Evolutionary conservation across 2,888 invertebrate species (phyloP).

Genomic region (Polyommatus iphigenia): DNA sequence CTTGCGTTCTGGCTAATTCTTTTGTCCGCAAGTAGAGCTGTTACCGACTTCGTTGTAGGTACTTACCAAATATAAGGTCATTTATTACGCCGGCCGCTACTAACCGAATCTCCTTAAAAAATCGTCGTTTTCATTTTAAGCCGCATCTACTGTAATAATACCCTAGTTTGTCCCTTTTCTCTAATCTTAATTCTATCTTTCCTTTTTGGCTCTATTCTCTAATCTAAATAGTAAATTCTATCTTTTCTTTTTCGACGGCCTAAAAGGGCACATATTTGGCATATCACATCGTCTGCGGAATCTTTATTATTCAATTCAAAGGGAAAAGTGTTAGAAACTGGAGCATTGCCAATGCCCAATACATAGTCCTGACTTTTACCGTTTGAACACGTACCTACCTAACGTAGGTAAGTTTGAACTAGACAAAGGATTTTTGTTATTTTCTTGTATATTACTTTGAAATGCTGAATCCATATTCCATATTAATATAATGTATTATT

Average conservation of each 20-base stretch:
- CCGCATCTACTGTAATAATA: not conserved
- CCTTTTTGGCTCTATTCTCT: not conserved
- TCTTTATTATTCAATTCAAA: conserved; percentile 8
- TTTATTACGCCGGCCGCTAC: no score
- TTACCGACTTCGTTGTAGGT: no score
- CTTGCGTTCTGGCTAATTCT: no score
- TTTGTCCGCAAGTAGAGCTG: no score
- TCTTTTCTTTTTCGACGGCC: not conserved
- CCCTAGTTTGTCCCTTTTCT: not conserved
- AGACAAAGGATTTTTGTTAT: not conserved
- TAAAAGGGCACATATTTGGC: conserved; percentile 1
- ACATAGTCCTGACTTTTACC: not conserved
- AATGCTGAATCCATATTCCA: not conserved
- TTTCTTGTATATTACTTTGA: not conserved
- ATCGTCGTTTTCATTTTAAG: no score
- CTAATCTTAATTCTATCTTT: not conserved
- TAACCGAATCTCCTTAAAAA: no score
- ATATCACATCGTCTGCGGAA: conserved; percentile 14
- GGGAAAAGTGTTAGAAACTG: conserved; percentile 1
- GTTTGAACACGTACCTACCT: not conserved
- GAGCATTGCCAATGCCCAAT: conserved; percentile 1
- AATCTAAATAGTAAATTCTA: not conserved
- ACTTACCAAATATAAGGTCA: no score
- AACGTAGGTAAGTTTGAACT: not conserved
- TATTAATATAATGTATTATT: not conserved